Conservation (phyloP, 1,140 invertebrate genomes). For the Bombus difficillimus region DNA sequence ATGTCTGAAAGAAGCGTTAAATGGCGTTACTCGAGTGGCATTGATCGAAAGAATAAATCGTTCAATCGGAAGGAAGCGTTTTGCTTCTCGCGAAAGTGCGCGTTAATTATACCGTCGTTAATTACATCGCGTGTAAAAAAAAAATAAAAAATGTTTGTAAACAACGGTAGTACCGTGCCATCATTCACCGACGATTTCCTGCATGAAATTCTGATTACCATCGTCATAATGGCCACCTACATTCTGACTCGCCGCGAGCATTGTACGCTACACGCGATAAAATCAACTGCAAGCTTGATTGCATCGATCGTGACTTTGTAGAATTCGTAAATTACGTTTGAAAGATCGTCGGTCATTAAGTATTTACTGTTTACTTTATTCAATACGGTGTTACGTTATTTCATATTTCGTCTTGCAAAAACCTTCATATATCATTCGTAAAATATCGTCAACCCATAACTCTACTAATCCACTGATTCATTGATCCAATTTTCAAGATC, state of each 20-base stretch:
- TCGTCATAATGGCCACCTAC: not conserved
- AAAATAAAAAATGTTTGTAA: slow-evolving; percentile 48
- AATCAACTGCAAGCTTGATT: not conserved
- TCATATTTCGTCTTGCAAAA: not conserved
- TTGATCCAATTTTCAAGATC: not conserved
- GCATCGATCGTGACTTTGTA: not conserved
- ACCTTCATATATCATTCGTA: not conserved
- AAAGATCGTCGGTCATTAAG: not conserved
- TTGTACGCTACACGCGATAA: not conserved
- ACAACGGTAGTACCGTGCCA: slow-evolving; percentile 5
- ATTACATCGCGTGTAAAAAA: slow-evolving; percentile 14
- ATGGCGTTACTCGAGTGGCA: not conserved
- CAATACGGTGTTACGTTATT: not conserved
- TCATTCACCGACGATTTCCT: slow-evolving; percentile 43
- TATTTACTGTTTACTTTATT: not conserved
- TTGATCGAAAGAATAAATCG: not conserved
- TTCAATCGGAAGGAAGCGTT: not conserved
- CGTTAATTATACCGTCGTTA: slow-evolving; percentile 40
- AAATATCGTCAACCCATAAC: not conserved
- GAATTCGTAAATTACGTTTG: not conserved
- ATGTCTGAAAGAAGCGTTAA: not conserved
- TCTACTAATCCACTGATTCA: not conserved
- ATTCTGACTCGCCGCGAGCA: not conserved
- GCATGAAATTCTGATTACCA: slow-evolving; percentile 53
- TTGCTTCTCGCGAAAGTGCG: slow-evolving; percentile 38